Conservation (phyloP, 2,113 vertebrate species). For the Desmodus rotundus region DNA sequence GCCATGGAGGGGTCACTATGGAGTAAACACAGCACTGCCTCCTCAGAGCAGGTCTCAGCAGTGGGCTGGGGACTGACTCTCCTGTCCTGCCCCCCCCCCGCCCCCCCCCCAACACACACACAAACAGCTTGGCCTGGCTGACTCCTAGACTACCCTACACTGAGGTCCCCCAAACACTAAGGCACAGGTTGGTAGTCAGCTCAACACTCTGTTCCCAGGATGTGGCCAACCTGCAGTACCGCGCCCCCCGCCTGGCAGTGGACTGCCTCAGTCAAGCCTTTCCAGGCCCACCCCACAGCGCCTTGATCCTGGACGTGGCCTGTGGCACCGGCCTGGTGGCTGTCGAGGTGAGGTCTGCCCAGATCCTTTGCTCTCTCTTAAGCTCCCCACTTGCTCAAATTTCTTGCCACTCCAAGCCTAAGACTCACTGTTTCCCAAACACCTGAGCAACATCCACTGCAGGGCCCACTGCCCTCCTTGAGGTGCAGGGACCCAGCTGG, state of each 20-base stretch:
- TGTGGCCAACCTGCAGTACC: slow-evolving; percentile 84
- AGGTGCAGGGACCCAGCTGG: neutral
- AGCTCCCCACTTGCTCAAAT: neutral
- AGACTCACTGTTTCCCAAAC: neutral
- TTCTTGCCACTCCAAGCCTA: neutral
- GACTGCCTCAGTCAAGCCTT: slow-evolving; percentile 80
- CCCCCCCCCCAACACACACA: neutral
- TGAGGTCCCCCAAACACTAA: neutral
- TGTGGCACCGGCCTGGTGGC: slow-evolving; percentile 92
- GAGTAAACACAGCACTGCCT: neutral
- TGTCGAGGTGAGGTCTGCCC: slow-evolving; percentile 79
- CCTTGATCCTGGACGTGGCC: slow-evolving; percentile 88
- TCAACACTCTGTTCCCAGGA: slow-evolving; percentile 79
- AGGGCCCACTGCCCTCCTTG: neutral
- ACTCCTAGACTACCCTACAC: too few relatives aligned
- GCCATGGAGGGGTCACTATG: neutral
- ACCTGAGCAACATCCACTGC: neutral
- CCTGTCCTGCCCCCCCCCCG: neutral
- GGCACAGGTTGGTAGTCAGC: neutral
- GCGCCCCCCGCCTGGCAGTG: slow-evolving; percentile 85
- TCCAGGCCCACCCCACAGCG: slow-evolving; percentile 55
- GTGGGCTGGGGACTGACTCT: neutral
- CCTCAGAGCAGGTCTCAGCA: too few relatives aligned
- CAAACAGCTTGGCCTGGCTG: neutral
- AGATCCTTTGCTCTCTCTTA: neutral